phyloP scores from a whole-genome alignment of 30 jellyfish, hydroid and myxozoan genomes.

The Pseudorhiza aurosa region DNA sequence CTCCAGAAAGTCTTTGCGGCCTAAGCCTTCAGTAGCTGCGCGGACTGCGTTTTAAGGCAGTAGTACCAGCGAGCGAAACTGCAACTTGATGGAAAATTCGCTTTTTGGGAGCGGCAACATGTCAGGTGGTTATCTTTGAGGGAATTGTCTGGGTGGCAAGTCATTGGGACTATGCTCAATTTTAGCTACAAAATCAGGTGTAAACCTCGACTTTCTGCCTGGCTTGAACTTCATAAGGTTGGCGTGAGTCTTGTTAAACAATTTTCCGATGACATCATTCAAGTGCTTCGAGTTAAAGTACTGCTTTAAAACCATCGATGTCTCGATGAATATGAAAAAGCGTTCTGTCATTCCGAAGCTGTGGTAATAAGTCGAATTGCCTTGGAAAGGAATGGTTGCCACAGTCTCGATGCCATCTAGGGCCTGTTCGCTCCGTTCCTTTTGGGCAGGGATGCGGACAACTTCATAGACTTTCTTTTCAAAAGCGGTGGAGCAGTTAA shows the following conservation, averaged over 20 bases:
- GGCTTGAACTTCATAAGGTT: conserved; percentile 63
- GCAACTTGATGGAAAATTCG: too few species aligned
- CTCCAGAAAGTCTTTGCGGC: too few species aligned
- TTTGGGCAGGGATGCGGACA: conserved; percentile 44
- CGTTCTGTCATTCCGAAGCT: conserved; percentile 76
- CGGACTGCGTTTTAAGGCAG: too few species aligned
- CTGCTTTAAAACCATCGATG: conserved; percentile 33
- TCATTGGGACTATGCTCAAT: too few species aligned
- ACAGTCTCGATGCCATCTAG: conserved; percentile 51
- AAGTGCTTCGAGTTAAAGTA: conserved; percentile 52
- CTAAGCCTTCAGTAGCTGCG: too few species aligned
- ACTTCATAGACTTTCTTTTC: conserved; percentile 49
- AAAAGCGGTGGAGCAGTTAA: conserved; percentile 71
- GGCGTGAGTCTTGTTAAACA: conserved; percentile 38
- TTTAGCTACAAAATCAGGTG: too few species aligned
- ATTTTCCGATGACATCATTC: conserved; percentile 20
- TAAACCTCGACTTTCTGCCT: conserved; percentile 31
- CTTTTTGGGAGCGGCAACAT: too few species aligned
- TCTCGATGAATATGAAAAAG: conserved; percentile 62
- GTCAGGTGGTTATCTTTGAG: too few species aligned
- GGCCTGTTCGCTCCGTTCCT: conserved; percentile 1
- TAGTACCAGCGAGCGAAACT: too few species aligned
- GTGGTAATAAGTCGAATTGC: conserved; percentile 65
- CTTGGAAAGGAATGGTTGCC: conserved; percentile 50
- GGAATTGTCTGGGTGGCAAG: too few species aligned